Base-by-base conservation (phyloP, 2,888 invertebrate genomes). In the Autographa gamma region DNA sequence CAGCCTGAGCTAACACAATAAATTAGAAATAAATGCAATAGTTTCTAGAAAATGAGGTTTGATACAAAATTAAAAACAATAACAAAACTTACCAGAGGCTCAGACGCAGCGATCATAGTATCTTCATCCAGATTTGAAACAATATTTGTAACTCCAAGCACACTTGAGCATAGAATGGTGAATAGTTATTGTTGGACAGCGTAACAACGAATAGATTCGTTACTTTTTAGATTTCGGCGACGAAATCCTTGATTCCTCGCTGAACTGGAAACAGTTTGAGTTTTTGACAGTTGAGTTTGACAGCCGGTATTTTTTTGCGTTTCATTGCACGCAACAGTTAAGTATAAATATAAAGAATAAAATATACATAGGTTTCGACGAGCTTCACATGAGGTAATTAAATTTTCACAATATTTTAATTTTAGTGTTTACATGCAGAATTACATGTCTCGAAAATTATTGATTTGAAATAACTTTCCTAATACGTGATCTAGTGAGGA, bases 71-170 rank as follows among this genome's bases (percentile, higher is more conserved):
- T n/a, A 74, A 79, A 76, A 62, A 70, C 71, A 66, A 70, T 69
- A 80, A 82, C 69, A 84, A 74, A 69, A 82, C 89, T 88, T 93
- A 98, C 98, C 98, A 98, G 96, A 96, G 98, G 98, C 96, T 98
- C 98, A 95, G 98, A 97, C 96, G 98, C 98, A 96, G 98, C 98
- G 95, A 98, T 98, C 98, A 98, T 98, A 95, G 96, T 97, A 96
- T 97, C 97, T 93, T 97, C 98, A 98, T 98, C 98, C 98, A 98
- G 98, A 98, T 98, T 98, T 97, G 97, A 90, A 93, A 88, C 84
- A 88, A 90, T 90, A 83, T 89, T 82, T 86, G 76, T 81, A 75
- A 83, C 89, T 83, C 81, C 88, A 79, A 84, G 75, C 81, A 74
- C 81, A 80, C 80, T 80, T 85, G 87, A 89, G 77, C 85, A 86